phyloP scores from a whole-genome alignment of 2,888 invertebrate species.

The Hemistola chrysoprasaria region DNA sequence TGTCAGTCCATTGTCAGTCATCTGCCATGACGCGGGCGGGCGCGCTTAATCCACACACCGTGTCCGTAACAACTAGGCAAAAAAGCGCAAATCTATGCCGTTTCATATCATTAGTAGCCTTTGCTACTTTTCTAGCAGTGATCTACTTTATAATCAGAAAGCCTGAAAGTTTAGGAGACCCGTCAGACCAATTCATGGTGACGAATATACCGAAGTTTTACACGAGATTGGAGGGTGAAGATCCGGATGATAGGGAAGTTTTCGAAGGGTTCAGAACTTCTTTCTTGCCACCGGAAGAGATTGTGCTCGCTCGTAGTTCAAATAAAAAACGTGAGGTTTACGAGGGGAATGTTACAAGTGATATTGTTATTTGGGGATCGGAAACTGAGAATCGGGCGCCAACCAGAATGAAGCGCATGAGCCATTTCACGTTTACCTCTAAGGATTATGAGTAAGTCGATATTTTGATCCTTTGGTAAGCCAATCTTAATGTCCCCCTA shows the following conservation, averaged over 20 bases:
- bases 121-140: slow-evolving; percentile 41
- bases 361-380: slow-evolving; percentile 52
- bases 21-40: slow-evolving; percentile 70
- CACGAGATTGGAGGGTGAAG: slow-evolving; percentile 58
- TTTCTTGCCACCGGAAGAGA: slow-evolving; percentile 81
- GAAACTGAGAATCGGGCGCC: slow-evolving; percentile 41
- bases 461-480: too few species aligned
- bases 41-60: slow-evolving; percentile 51
- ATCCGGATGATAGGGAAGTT: slow-evolving; percentile 82
- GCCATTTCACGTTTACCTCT: slow-evolving; percentile 50
- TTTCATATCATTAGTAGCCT: slow-evolving; percentile 44
- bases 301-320: slow-evolving; percentile 59
- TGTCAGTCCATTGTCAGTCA: slow-evolving; percentile 51
- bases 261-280: slow-evolving; percentile 84
- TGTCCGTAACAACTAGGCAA: slow-evolving; percentile 50
- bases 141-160: slow-evolving; percentile 50
- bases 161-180: slow-evolving; percentile 55
- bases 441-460: slow-evolving; percentile 62
- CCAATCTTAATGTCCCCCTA: too few species aligned
- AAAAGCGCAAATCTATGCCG: slow-evolving; percentile 55
- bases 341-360: slow-evolving; percentile 56
- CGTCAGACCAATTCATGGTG: slow-evolving; percentile 59
- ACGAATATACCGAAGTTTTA: slow-evolving; percentile 63
- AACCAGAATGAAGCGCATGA: slow-evolving; percentile 61
- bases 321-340: slow-evolving; percentile 40